phyloP scores from a whole-genome alignment of 2,797 vertebrate genomes.

The Trachurus trachurus region DNA sequence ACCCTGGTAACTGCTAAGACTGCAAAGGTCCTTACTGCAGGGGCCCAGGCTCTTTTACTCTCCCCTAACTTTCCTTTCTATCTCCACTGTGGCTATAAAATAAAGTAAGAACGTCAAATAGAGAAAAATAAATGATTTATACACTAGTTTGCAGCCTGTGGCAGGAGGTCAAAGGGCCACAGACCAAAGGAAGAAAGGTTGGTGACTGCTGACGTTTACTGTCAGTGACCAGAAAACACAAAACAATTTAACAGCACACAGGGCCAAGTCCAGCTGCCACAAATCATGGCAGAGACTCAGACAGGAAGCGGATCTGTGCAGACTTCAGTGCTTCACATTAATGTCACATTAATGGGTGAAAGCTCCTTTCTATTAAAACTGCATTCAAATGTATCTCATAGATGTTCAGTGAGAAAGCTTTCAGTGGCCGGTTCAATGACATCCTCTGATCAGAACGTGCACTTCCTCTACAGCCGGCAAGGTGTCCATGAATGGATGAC shows the following conservation, averaged over 20 bases:
- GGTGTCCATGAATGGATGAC: not conserved
- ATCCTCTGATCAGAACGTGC: constrained; percentile 9
- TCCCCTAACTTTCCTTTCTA: too few species aligned
- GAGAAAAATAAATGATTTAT: too few species aligned
- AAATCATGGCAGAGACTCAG: not conserved
- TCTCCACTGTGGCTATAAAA: too few species aligned
- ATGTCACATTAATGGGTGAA: not conserved
- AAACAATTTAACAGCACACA: not conserved
- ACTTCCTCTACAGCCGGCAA: not conserved
- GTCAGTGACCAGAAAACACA: constrained; percentile 21
- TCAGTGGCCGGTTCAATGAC: constrained; percentile 2
- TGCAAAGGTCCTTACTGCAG: too few species aligned
- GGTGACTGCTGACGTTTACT: not conserved
- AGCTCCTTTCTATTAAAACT: not conserved
- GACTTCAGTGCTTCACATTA: not conserved
- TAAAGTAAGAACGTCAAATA: too few species aligned
- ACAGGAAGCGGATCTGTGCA: constrained; percentile 8
- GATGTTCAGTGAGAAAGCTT: not conserved
- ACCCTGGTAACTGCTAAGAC: too few species aligned
- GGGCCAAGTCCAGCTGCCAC: not conserved
- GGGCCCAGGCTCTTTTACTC: too few species aligned
- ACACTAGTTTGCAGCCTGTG: not conserved
- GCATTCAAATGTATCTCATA: constrained; percentile 13
- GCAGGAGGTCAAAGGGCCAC: not conserved
- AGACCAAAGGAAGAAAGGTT: not conserved